Evolutionary conservation across 92 coral and sea anemone species (phyloP).

Genomic region (Epizoanthus stellaris): DNA sequence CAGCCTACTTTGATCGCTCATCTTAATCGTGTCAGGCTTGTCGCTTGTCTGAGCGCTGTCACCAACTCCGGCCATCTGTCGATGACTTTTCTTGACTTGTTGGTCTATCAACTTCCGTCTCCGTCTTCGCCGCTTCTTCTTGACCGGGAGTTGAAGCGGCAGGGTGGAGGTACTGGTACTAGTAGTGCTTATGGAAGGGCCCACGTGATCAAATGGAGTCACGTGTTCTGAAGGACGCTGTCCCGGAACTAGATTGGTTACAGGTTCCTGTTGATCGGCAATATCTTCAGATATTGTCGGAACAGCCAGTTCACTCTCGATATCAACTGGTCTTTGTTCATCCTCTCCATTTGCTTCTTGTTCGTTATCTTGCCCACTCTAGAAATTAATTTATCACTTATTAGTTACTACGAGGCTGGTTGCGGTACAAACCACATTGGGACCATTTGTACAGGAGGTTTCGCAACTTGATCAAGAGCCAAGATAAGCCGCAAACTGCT

Average conservation of each 20-base stretch:
- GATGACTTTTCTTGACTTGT: slow-evolving; percentile 41
- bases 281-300: slow-evolving; percentile 6
- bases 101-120: slow-evolving; percentile 56
- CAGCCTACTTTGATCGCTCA: not conserved
- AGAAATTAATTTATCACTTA: not conserved
- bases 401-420: too few species aligned
- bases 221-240: not conserved
- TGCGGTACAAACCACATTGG: too few species aligned
- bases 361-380: slow-evolving; percentile 4
- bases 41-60: not conserved
- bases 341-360: not conserved
- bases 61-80: slow-evolving; percentile 1
- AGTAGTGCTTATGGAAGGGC: slow-evolving; percentile 27
- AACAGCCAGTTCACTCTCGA: not conserved
- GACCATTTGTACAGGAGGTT: too few species aligned
- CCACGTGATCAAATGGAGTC: not conserved
- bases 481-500: too few species aligned
- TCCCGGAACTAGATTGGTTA: not conserved
- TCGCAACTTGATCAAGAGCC: too few species aligned
- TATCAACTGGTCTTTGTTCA: not conserved
- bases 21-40: not conserved
- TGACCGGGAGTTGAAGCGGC: slow-evolving; percentile 44
- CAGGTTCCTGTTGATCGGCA: slow-evolving; percentile 9
- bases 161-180: slow-evolving; percentile 36
- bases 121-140: slow-evolving; percentile 57